Base-by-base conservation (phyloP, 1,140 invertebrate species). In the Danaus plexippus region DNA sequence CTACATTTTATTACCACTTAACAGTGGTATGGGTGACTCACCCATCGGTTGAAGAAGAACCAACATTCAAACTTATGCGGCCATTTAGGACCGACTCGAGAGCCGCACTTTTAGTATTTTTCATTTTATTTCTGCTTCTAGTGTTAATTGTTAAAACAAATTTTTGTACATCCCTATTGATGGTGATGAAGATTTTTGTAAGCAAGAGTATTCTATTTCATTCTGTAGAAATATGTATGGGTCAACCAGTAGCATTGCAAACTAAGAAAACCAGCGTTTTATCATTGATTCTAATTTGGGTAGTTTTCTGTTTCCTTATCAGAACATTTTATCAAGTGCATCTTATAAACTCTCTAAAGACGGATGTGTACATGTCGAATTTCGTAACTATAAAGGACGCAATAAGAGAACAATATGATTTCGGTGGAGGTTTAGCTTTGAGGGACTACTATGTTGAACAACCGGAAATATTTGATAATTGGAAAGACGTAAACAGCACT, bases 301-400 rank as follows among this genome's bases (percentile, higher is more conserved):
- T 82, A 45, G 78, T 71, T 70, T 80, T 80, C 49, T 80, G 76
- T 66, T 77, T 76, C 53, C 58, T 85, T 13, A 55, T 85, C 12
- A 72, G 82, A 60, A 85, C 76, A 5, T 67, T 77, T 44, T 85
- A 85, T 50, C 79, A 81, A 63, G 78, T 73, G 0, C 77, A 67
- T 48, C 61, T 85, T 9, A 82, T 85, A 56, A 69, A 65, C 51
- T 68, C 66, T 11, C 60, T 85, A 46, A 73, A 80, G 61, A 72
- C 64, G 9, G 72, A 77, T 47, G 62, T 72, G 41, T 77, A 77
- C 47, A 61, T 56, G 52, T 11, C 65, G 13, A 59, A 79, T 11
- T 57, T 83, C 42, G 56, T 63, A 9, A 72, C 50, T 42, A 66
- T 85, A 51, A 69, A 83, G 44, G 76, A 82, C 32, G 72, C 70